Conservation (phyloP, 2,797 vertebrate species). For the Acanthornis magna region DNA sequence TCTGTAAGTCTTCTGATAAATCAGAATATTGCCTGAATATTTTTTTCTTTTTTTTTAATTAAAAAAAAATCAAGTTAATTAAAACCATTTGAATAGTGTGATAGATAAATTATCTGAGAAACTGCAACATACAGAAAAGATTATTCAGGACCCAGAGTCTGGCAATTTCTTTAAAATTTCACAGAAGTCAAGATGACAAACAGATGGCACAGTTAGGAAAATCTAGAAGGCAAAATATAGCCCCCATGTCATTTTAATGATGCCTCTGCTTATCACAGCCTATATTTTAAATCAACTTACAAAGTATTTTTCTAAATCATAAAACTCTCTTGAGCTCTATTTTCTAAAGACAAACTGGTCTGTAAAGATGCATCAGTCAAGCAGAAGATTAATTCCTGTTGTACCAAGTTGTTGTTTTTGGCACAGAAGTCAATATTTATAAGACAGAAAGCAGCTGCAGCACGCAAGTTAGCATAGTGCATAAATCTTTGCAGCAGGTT, state of each 20-base stretch:
- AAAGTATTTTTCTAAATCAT: conserved; percentile 62
- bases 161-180: conserved; percentile 12
- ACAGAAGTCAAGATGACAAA: conserved; percentile 25
- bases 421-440: conserved; percentile 58
- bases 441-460: conserved; percentile 62
- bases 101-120: neutral
- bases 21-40: neutral
- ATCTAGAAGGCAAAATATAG: conserved; percentile 49
- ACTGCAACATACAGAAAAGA: neutral
- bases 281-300: conserved; percentile 54
- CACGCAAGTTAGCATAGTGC: conserved; percentile 43
- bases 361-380: conserved; percentile 63
- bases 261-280: conserved; percentile 31
- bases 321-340: conserved; percentile 54
- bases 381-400: conserved; percentile 62
- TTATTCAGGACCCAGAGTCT: neutral
- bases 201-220: conserved; percentile 47
- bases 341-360: conserved; percentile 61
- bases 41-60: neutral
- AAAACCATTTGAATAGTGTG: neutral
- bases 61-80: neutral
- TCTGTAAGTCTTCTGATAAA: neutral
- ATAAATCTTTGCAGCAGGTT: conserved; percentile 61
- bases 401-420: conserved; percentile 48
- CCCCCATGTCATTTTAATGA: conserved; percentile 39